These are phyloP conservation scores for Cottoperca gobio DNA, from an alignment of 2,797 vertebrate genomes.

Conservation along the genomic window DNA sequence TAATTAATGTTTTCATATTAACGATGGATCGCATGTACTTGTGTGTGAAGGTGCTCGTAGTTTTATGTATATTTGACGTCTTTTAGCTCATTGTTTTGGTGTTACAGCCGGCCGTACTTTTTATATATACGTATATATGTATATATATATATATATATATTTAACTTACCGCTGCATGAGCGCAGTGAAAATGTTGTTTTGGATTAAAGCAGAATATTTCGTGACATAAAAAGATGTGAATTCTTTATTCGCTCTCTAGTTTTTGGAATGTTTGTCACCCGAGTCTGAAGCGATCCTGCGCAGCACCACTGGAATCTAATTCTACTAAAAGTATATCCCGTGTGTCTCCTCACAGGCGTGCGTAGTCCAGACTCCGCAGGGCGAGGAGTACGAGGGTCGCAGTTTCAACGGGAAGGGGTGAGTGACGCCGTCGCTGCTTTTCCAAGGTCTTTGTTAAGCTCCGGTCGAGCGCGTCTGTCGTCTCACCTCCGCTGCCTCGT, in stretches of 20 bases:
- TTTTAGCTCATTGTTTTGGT: neutral
- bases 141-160: too few relatives aligned
- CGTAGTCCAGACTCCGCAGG: slow-evolving; percentile 91
- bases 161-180: too few relatives aligned
- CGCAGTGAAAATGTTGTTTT: too few relatives aligned
- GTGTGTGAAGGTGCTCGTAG: neutral
- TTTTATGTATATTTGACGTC: neutral
- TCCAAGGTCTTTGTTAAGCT: slow-evolving; percentile 16
- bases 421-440: slow-evolving; percentile 52
- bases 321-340: too few relatives aligned
- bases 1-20: neutral
- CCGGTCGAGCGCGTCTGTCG: slow-evolving; percentile 21
- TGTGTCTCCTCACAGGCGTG: slow-evolving; percentile 80
- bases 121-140: too few relatives aligned
- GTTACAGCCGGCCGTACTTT: neutral
- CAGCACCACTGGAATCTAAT: too few relatives aligned
- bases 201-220: too few relatives aligned
- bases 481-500: slow-evolving; percentile 34
- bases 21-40: neutral
- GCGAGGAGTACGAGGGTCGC: slow-evolving; percentile 89
- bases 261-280: too few relatives aligned
- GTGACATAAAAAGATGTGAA: too few relatives aligned
- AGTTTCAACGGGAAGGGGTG: slow-evolving; percentile 89
- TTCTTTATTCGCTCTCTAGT: too few relatives aligned
- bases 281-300: too few relatives aligned